phyloP scores from a whole-genome alignment of 2,797 vertebrate genomes.

The Dicrostonyx torquatus region DNA sequence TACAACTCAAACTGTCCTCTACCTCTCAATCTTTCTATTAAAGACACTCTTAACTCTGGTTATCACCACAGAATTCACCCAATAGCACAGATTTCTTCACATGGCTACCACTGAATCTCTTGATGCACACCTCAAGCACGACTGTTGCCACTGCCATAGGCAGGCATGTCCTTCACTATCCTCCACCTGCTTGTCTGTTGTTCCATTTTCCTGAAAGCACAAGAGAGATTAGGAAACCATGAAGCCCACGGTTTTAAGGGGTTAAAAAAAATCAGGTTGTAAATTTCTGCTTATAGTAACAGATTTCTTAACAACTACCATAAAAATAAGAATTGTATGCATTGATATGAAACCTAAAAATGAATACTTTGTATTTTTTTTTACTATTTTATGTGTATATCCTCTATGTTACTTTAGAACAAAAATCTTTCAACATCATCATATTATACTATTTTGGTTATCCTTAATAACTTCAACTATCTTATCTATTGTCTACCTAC shows the following conservation, averaged over 20 bases:
- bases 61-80: not conserved
- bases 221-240: not conserved
- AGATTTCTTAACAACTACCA: not conserved
- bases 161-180: not conserved
- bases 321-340: not conserved
- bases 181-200: not conserved
- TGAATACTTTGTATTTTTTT: not conserved
- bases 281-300: not conserved
- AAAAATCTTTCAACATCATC: not conserved
- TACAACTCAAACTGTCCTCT: not conserved
- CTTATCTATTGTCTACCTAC: conserved; percentile 50
- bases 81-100: not conserved
- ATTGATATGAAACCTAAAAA: conserved; percentile 30
- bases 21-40: not conserved
- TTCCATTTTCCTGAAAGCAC: not conserved
- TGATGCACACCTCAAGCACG: not conserved
- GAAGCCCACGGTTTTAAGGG: not conserved
- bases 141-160: not conserved
- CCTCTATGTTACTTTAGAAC: conserved; percentile 28
- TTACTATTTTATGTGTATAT: not conserved
- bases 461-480: not conserved
- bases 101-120: not conserved
- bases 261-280: not conserved
- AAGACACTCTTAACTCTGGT: not conserved
- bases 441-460: not conserved